Evolutionary conservation across 2,888 invertebrate genomes (phyloP).

Genomic region (Acanthosepion pharaonis): DNA sequence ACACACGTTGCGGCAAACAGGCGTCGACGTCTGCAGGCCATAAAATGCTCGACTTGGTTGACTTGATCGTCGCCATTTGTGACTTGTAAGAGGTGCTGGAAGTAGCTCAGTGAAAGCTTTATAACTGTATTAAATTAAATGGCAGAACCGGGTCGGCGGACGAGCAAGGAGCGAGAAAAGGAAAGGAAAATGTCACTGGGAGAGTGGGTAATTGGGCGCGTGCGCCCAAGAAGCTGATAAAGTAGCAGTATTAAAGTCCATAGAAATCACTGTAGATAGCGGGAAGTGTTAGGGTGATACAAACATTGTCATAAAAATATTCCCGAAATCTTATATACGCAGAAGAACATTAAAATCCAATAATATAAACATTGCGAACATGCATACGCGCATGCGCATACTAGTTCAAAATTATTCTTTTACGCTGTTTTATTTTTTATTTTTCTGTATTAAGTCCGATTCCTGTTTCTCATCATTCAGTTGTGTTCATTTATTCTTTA

Average conservation of each 20-base stretch:
- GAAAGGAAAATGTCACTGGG: neutral
- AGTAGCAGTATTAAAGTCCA: neutral
- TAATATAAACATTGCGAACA: neutral
- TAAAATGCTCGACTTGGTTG: constrained; percentile 21
- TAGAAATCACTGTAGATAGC: neutral
- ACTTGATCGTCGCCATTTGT: constrained; percentile 12
- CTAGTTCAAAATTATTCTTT: neutral
- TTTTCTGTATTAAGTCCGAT: neutral
- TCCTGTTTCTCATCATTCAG: too few species aligned
- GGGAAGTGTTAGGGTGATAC: neutral
- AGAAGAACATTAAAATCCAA: constrained; percentile 13
- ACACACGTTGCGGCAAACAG: constrained; percentile 12
- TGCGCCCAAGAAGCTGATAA: neutral
- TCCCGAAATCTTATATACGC: constrained; percentile 5
- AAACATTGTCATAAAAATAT: neutral
- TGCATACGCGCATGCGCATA: neutral
- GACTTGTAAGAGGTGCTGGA: constrained; percentile 21
- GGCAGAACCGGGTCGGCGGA: neutral
- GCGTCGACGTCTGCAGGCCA: constrained; percentile 33
- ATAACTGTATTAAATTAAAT: constrained; percentile 33
- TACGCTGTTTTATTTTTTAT: neutral
- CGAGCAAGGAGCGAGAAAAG: neutral
- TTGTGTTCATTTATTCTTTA: neutral
- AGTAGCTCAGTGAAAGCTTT: constrained; percentile 33
- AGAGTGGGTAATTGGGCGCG: neutral